These are phyloP conservation scores for Gymnoscopelus braueri DNA, from an alignment of 2,797 vertebrate species.

Conservation along the genomic window DNA sequence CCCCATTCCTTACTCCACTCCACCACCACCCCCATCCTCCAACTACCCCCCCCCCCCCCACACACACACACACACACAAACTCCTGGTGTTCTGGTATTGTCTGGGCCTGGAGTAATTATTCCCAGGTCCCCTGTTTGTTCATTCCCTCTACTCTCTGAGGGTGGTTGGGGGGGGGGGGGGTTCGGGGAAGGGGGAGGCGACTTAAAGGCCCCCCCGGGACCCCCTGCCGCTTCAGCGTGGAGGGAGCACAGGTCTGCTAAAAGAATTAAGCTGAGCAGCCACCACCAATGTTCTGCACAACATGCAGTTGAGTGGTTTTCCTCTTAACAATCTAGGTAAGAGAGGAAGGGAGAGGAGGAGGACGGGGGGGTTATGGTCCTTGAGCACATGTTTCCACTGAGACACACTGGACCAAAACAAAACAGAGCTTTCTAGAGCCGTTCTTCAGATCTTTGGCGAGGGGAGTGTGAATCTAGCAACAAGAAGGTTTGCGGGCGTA, in stretches of 20 bases:
- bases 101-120: slow-evolving; percentile 65
- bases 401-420: slow-evolving; percentile 39
- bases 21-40: slow-evolving; percentile 34
- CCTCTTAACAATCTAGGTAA: slow-evolving; percentile 63
- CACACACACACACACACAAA: slow-evolving; percentile 4
- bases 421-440: slow-evolving; percentile 34
- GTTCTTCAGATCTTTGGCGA: slow-evolving; percentile 30
- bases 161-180: slow-evolving; percentile 28
- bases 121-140: slow-evolving; percentile 32
- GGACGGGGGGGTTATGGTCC: slow-evolving; percentile 60
- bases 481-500: background rate
- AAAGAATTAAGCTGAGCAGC: slow-evolving; percentile 66
- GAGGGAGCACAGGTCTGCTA: slow-evolving; percentile 65
- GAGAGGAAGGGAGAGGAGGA: slow-evolving; percentile 33
- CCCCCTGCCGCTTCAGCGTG: slow-evolving; percentile 22
- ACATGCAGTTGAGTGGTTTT: slow-evolving; percentile 66
- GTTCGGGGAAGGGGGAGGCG: slow-evolving; percentile 44
- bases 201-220: slow-evolving; percentile 62
- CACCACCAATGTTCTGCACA: slow-evolving; percentile 57
- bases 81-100: slow-evolving; percentile 55
- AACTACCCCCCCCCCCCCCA: slow-evolving; percentile 30
- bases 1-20: slow-evolving; percentile 49
- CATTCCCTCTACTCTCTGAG: slow-evolving; percentile 45
- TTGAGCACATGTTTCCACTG: slow-evolving; percentile 67
- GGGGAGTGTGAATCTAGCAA: slow-evolving; percentile 18